These are phyloP conservation scores for Alligator sinensis DNA, from an alignment of 2,113 vertebrate species.

Conservation along the genomic window DNA sequence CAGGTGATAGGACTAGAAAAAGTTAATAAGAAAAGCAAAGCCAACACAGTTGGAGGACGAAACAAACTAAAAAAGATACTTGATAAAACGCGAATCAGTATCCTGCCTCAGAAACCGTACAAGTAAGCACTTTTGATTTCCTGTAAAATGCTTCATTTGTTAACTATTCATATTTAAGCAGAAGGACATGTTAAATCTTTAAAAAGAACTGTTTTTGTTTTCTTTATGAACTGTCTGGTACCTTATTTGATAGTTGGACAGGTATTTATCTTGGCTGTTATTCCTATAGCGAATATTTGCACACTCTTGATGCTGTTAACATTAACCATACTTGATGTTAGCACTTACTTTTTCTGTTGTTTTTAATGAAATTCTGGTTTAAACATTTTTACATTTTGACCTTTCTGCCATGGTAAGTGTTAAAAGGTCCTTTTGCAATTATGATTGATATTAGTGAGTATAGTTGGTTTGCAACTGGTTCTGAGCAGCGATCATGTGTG, in stretches of 20 bases:
- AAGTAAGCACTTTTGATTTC: conserved; percentile 84
- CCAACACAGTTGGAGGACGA: conserved; percentile 93
- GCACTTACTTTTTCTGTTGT: background rate
- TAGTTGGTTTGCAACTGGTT: background rate
- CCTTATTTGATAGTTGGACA: background rate
- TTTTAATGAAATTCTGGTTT: background rate
- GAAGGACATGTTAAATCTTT: background rate
- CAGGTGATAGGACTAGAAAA: conserved; percentile 98
- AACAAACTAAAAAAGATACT: conserved; percentile 99
- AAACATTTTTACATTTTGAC: background rate
- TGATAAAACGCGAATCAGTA: conserved; percentile 98
- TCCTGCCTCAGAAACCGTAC: conserved; percentile 98
- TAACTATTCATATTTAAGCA: background rate
- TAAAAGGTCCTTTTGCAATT: background rate
- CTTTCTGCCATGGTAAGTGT: background rate
- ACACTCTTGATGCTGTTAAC: background rate
- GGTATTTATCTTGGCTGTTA: too few species aligned
- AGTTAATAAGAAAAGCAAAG: conserved; percentile 95
- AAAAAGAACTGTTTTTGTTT: background rate
- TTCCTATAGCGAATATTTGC: too few species aligned
- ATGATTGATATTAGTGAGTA: background rate
- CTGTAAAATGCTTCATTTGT: background rate
- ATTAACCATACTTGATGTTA: background rate
- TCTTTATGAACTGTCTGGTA: background rate
- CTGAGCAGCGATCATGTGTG: background rate